Percentiles rank a stretch among this genome's conserved stretches.
These are phyloP conservation scores for Argyresthia goedartella DNA, from an alignment of 2,888 invertebrate genomes.

Conservation along the genomic window DNA sequence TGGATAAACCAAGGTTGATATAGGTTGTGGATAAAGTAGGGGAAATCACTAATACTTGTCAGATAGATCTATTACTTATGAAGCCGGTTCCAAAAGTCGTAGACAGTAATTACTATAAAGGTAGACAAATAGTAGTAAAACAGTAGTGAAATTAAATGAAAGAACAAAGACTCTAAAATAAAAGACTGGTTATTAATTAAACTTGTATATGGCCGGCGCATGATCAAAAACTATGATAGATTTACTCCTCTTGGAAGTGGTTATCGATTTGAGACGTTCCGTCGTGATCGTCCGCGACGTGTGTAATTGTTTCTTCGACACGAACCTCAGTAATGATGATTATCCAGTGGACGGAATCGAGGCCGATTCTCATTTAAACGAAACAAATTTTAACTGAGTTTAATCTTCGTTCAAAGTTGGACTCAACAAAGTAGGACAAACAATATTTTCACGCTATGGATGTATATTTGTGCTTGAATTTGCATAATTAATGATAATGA, in stretches of 20 bases:
- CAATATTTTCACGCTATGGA: no score
- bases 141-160: background rate
- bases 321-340: constrained; percentile 6
- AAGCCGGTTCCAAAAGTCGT: no score
- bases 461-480: no score
- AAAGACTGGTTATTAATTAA: background rate
- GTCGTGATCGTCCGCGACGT: background rate
- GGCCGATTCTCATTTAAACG: background rate
- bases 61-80: no score
- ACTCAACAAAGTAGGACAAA: no score
- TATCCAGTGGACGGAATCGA: background rate
- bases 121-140: background rate
- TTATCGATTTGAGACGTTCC: constrained; percentile 7
- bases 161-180: background rate
- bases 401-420: no score
- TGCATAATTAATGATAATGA: no score
- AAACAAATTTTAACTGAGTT: no score
- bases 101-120: no score
- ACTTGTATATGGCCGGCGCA: background rate
- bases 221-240: background rate
- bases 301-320: constrained; percentile 6
- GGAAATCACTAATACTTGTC: no score
- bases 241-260: constrained; percentile 1
- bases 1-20: no score
- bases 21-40: no score